Evolutionary conservation across 1,140 invertebrate genomes (phyloP).

Genomic region (Anastrepha obliqua): DNA sequence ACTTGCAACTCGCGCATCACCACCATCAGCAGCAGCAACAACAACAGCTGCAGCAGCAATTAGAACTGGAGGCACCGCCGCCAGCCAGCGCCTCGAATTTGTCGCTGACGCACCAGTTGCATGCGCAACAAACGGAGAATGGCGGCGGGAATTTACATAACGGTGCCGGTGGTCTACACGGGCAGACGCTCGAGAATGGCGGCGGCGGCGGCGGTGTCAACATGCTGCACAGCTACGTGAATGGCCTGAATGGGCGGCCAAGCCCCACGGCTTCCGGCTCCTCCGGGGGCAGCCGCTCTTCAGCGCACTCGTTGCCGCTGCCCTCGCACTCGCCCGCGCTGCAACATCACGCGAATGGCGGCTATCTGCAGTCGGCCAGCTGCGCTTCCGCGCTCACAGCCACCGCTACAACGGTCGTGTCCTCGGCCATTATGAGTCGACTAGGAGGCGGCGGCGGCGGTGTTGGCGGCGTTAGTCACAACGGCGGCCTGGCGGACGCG

Average conservation of each 20-base stretch:
- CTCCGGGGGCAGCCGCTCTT: slow-evolving; percentile 66
- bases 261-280: slow-evolving; percentile 70
- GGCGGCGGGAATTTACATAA: slow-evolving; percentile 48
- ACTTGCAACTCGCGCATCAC: not conserved
- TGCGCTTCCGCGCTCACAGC: slow-evolving; percentile 50
- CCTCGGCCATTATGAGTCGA: slow-evolving; percentile 57
- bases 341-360: slow-evolving; percentile 58
- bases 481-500: not conserved
- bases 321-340: slow-evolving; percentile 69
- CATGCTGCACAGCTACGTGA: slow-evolving; percentile 54
- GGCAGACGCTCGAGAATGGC: not conserved
- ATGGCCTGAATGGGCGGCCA: slow-evolving; percentile 58
- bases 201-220: not conserved
- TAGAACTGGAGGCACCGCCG: not conserved
- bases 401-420: slow-evolving; percentile 61
- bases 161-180: not conserved
- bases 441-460: slow-evolving; percentile 59
- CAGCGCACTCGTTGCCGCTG: slow-evolving; percentile 65
- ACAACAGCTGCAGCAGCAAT: slow-evolving; percentile 14
- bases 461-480: slow-evolving; percentile 52
- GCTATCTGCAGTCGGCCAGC: slow-evolving; percentile 42
- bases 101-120: slow-evolving; percentile 59
- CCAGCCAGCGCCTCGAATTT: not conserved
- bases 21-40: slow-evolving; percentile 19
- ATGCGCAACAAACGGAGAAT: slow-evolving; percentile 64